Evolutionary conservation across 2,797 vertebrate genomes (phyloP).

Genomic region (Babyrousa celebensis): DNA sequence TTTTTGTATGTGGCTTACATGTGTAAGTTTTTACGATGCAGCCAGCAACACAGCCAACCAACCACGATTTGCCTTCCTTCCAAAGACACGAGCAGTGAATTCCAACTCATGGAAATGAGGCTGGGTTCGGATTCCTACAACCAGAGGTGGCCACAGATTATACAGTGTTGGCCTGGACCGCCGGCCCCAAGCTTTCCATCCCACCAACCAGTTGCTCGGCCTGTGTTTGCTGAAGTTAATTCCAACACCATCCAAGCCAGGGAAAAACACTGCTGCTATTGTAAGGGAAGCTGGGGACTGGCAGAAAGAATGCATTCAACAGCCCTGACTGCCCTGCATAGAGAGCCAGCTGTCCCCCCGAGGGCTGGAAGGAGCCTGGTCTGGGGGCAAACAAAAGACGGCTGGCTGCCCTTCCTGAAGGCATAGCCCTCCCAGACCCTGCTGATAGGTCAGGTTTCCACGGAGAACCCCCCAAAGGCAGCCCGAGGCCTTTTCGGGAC

Average conservation of each 20-base stretch:
- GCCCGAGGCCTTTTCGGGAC: background rate
- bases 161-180: background rate
- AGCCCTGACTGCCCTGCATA: rapidly evolving
- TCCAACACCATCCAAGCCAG: conserved; percentile 37
- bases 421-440: background rate
- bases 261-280: conserved; percentile 50
- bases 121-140: background rate
- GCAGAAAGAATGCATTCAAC: background rate
- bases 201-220: conserved; percentile 38
- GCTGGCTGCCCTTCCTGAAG: background rate
- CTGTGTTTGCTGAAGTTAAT: conserved; percentile 46
- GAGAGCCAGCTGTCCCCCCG: background rate
- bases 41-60: conserved; percentile 22
- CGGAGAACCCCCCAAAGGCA: background rate
- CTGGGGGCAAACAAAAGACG: background rate
- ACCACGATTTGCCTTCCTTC: background rate
- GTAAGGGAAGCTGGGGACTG: background rate
- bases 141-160: background rate
- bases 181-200: background rate
- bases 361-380: background rate
- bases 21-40: background rate
- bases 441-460: background rate
- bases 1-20: background rate
- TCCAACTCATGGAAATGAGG: background rate
- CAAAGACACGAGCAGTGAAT: conserved; percentile 29